phyloP scores from a whole-genome alignment of 2,797 vertebrate species.

The Chanos chanos region DNA sequence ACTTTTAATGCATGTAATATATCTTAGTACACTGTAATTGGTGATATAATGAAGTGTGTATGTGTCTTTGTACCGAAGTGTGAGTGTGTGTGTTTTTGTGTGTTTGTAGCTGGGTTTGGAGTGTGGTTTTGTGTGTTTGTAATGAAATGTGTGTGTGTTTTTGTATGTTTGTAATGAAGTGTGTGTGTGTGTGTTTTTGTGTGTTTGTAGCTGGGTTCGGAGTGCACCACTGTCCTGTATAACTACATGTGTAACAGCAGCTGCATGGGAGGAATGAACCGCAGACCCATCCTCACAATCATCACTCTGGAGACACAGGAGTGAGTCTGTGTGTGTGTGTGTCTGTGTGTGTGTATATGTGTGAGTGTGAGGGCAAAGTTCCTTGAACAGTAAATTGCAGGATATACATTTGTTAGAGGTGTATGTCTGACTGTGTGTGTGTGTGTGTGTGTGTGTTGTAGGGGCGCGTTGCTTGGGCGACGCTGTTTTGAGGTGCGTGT shows the following conservation, averaged over 20 bases:
- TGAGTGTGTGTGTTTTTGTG: background rate
- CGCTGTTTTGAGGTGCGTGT: slow-evolving; percentile 72
- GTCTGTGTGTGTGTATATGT: background rate
- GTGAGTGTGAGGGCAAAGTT: background rate
- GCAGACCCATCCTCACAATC: slow-evolving; percentile 71
- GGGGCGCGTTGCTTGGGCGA: slow-evolving; percentile 66
- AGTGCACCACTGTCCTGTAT: slow-evolving; percentile 64
- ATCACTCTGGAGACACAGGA: slow-evolving; percentile 66
- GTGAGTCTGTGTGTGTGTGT: slow-evolving; percentile 44
- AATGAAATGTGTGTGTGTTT: background rate
- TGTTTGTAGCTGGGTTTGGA: background rate
- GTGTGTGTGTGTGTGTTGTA: slow-evolving; percentile 24
- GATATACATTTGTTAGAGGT: slow-evolving; percentile 46
- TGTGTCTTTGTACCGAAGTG: too few relatives aligned
- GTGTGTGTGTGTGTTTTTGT: background rate
- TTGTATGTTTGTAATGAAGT: background rate
- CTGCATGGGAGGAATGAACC: slow-evolving; percentile 77
- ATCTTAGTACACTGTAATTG: too few relatives aligned
- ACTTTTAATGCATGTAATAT: too few relatives aligned
- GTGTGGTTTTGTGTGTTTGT: background rate
- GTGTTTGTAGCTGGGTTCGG: slow-evolving; percentile 60
- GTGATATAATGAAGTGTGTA: too few relatives aligned
- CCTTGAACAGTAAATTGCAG: background rate
- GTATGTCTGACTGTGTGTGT: slow-evolving; percentile 27
- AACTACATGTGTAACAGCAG: slow-evolving; percentile 79